phyloP scores from a whole-genome alignment of 2,113 vertebrate species.

The Pygoscelis antarcticus region DNA sequence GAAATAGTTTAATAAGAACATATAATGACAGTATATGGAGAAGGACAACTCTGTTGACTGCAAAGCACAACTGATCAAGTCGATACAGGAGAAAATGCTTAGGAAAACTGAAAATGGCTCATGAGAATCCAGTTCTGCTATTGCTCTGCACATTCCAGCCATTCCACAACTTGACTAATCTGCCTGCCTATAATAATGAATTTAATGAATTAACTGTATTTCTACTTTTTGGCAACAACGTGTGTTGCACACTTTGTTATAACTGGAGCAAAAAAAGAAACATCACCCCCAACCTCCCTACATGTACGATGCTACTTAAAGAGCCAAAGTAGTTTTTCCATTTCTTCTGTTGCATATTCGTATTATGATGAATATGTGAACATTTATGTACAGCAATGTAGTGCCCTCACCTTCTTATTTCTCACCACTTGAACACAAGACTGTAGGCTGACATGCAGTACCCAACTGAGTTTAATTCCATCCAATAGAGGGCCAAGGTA shows the following conservation, averaged over 20 bases:
- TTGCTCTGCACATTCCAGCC: background rate
- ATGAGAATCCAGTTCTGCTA: background rate
- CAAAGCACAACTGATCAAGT: background rate
- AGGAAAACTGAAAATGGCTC: background rate
- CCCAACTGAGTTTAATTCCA: background rate
- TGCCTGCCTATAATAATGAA: background rate
- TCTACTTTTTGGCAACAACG: background rate
- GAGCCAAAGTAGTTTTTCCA: background rate
- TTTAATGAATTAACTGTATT: background rate
- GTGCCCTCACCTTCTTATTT: background rate
- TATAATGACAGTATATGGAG: background rate
- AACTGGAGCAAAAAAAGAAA: background rate
- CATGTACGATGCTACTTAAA: background rate
- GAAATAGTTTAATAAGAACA: background rate
- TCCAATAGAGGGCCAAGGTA: background rate
- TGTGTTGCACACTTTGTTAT: background rate
- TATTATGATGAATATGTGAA: background rate
- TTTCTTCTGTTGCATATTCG: background rate
- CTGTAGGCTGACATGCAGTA: background rate
- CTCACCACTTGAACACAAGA: background rate
- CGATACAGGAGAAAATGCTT: background rate
- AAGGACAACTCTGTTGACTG: background rate
- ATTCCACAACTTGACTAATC: background rate
- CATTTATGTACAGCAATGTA: background rate
- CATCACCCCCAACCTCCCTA: background rate